Conservation (phyloP, 64 coral and sea anemone species). For the Anthopleura sola region DNA sequence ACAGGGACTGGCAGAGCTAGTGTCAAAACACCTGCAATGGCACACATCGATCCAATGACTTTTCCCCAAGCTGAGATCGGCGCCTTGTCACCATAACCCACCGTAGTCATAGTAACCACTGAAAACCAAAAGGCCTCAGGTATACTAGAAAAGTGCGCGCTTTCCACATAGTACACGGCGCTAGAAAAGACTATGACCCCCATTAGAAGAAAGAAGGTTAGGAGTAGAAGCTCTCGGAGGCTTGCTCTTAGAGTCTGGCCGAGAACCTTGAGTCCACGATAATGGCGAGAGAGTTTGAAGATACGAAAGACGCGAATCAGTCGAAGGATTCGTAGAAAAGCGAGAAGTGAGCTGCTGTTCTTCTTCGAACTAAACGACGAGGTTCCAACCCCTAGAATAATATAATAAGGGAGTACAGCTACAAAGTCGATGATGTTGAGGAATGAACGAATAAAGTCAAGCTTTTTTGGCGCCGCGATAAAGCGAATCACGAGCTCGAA, state of each 20-base stretch:
- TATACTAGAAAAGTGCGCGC: constrained; percentile 75
- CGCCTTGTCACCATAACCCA: constrained; percentile 87
- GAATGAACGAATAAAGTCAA: constrained; percentile 41
- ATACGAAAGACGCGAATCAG: constrained; percentile 90
- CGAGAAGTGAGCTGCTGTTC: constrained; percentile 41
- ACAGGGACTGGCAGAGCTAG: constrained; percentile 81
- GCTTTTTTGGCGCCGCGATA: constrained; percentile 45
- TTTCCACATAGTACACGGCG: constrained; percentile 77
- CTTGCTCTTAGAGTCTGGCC: constrained; percentile 74
- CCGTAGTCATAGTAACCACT: constrained; percentile 96
- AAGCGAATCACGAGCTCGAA: constrained; percentile 51
- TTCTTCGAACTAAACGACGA: constrained; percentile 1
- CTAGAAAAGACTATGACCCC: constrained; percentile 88
- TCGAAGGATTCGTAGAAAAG: constrained; percentile 77
- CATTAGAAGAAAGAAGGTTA: constrained; percentile 73
- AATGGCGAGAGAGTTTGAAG: constrained; percentile 87
- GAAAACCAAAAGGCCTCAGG: constrained; percentile 95
- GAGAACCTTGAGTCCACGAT: constrained; percentile 82
- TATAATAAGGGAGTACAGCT: constrained; percentile 56
- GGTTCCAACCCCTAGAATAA: constrained; percentile 38
- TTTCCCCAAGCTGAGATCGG: constrained; percentile 72
- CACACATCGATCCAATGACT: constrained; percentile 70
- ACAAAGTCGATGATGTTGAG: constrained; percentile 60
- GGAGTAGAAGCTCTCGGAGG: constrained; percentile 66
- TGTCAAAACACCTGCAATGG: constrained; percentile 81